Conservation (phyloP, 2,797 vertebrate species). For the Poecile montanus region DNA sequence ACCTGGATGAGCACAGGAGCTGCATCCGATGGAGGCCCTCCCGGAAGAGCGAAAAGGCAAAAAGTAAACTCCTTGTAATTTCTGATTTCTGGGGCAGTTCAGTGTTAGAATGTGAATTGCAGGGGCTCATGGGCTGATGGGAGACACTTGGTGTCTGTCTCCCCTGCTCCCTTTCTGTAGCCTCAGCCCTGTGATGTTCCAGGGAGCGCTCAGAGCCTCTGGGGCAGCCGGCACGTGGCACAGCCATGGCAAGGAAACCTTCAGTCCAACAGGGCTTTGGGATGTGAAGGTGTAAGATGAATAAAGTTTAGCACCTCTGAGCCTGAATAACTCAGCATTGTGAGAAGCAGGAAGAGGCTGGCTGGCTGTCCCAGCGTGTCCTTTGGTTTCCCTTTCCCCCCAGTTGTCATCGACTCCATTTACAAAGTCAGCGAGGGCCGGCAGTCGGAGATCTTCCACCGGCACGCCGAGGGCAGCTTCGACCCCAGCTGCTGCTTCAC, state of each 20-base stretch:
- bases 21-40: slow-evolving; percentile 98
- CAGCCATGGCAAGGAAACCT: background rate
- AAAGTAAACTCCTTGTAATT: slow-evolving; percentile 82
- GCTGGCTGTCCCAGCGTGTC: background rate
- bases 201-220: fast-evolving
- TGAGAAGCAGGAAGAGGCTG: slow-evolving; percentile 70
- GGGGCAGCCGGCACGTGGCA: fast-evolving
- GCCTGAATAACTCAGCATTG: background rate
- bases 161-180: background rate
- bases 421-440: slow-evolving; percentile 96
- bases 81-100: background rate
- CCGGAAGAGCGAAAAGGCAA: slow-evolving; percentile 96
- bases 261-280: background rate
- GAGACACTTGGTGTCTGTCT: background rate
- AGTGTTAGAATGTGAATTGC: background rate
- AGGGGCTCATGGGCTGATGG: fast-evolving
- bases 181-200: background rate
- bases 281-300: background rate
- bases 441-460: slow-evolving; percentile 94
- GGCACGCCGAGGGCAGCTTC: slow-evolving; percentile 90
- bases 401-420: slow-evolving; percentile 97
- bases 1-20: slow-evolving; percentile 96
- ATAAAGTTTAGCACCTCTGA: background rate
- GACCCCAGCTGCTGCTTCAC: slow-evolving; percentile 95
- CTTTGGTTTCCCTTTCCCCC: background rate